phyloP scores from a whole-genome alignment of 1,140 invertebrate genomes.

The Rhagoletis zephyria region DNA sequence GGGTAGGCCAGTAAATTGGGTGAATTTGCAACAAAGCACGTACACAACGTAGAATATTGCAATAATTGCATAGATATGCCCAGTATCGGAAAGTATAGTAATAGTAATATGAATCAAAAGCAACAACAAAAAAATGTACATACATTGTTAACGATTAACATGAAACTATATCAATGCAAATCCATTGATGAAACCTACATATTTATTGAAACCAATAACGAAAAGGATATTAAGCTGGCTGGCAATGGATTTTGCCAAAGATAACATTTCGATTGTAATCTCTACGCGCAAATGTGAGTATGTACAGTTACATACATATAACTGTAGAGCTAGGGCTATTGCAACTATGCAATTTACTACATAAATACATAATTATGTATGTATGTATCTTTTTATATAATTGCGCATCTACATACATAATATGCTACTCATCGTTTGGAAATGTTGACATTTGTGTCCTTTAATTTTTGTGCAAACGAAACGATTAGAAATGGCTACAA shows the following conservation, averaged over 20 bases:
- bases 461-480: constrained; percentile 53
- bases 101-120: constrained; percentile 32
- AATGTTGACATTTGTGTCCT: constrained; percentile 38
- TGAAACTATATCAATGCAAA: constrained; percentile 33
- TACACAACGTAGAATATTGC: constrained; percentile 44
- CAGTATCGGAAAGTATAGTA: constrained; percentile 45
- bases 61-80: constrained; percentile 40
- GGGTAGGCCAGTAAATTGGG: constrained; percentile 49
- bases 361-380: too few species aligned
- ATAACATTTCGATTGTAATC: constrained; percentile 37
- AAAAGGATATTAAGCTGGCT: not conserved
- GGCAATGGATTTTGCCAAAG: not conserved
- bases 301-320: not conserved
- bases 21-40: constrained; percentile 45
- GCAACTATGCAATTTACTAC: too few species aligned
- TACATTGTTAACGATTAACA: not conserved
- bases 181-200: not conserved
- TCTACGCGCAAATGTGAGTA: not conserved
- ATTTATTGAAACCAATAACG: constrained; percentile 38
- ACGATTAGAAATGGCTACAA: constrained; percentile 37
- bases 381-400: too few species aligned
- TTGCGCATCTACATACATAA: not conserved
- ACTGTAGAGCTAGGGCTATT: not conserved
- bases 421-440: constrained; percentile 43
- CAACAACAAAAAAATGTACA: not conserved